Evolutionary conservation across 2,113 vertebrate species (phyloP), one percentile per base, ranked within the genome.

Genomic region (Chloropsis cyanopogon): DNA sequence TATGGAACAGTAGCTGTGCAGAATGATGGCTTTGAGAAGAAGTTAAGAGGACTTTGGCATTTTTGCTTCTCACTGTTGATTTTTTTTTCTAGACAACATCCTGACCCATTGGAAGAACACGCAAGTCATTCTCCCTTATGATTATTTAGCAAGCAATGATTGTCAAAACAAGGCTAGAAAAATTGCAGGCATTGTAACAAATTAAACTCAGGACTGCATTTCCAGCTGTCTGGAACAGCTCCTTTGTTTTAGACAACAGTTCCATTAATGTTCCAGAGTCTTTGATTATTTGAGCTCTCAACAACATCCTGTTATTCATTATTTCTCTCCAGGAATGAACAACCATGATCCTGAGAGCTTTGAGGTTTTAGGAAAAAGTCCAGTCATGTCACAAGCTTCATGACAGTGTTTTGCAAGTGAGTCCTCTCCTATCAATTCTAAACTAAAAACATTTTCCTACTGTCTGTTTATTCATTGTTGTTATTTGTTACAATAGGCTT

Each of bases 181-280:
- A 86, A 77, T 24, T 69, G 68, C 76, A 70, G 76, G 63, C 64
- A 49, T 66, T 33, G 21, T 59, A 75, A 73, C 69, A 59, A 86
- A 92, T 78, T 54, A 53, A 86, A 88, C 47, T 93, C 64, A 31
- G 69, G 78, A 24, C 47, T 61, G 42, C 77, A 35, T 92, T 93
- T 95, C 81, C 92, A 96, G 73, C 83, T 96, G 81, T 78, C 92
- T 95, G 91, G 84, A 94, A 88, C 56, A 73, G 66, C 64, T 82
- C 57, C 68, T 86, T 86, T 86, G 83, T 92, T 96, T 84, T 46
- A 73, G 60, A 89, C 86, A 89, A 88, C 83, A 88, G 77, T 59
- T 78, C 52, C 39, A 35, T 37, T 91, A 77, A 82, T 16, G 77
- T 64, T 82, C 68, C 89, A 89, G 80, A 79, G 50, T 24, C 69